These are phyloP conservation scores for Belgica antarctica DNA, from an alignment of 2,888 invertebrate species.

Conservation along the genomic window DNA sequence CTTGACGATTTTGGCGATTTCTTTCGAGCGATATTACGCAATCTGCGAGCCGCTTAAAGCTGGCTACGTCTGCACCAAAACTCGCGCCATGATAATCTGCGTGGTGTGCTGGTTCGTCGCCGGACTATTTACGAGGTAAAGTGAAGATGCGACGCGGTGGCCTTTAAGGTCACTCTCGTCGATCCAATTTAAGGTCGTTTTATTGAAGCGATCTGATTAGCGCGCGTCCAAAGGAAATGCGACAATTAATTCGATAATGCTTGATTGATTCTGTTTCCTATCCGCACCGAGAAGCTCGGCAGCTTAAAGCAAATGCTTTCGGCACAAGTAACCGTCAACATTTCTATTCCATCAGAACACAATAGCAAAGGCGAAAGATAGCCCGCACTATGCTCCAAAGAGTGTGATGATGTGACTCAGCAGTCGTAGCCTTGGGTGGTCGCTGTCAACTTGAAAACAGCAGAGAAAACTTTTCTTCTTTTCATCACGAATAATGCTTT, in stretches of 20 bases:
- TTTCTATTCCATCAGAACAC: too few species aligned
- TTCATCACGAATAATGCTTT: too few species aligned
- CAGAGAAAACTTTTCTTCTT: conserved; percentile 4
- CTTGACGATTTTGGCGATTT: conserved; percentile 88
- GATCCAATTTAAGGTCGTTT: neutral
- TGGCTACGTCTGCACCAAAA: conserved; percentile 85
- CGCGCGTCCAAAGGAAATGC: neutral
- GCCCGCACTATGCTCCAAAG: neutral
- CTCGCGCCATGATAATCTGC: conserved; percentile 78
- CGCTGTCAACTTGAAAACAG: neutral
- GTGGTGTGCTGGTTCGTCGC: conserved; percentile 80
- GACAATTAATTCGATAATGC: conserved; percentile 12
- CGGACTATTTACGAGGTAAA: conserved; percentile 82
- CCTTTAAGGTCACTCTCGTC: neutral
- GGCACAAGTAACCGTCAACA: neutral
- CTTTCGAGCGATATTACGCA: conserved; percentile 86
- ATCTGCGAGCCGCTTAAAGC: conserved; percentile 89
- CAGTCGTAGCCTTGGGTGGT: conserved; percentile 1
- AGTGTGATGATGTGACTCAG: conserved; percentile 25
- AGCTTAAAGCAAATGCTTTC: conserved; percentile 11
- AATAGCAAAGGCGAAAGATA: conserved; percentile 8
- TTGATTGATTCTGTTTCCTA: conserved; percentile 12
- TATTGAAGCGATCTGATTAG: conserved; percentile 13
- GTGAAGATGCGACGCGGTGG: conserved; percentile 54
- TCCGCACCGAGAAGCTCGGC: neutral